A percentile compares a stretch with the other conserved stretches of the same genome.
These are phyloP conservation scores for Chorisops tibialis DNA, from an alignment of 2,888 invertebrate species.

Conservation along the genomic window DNA sequence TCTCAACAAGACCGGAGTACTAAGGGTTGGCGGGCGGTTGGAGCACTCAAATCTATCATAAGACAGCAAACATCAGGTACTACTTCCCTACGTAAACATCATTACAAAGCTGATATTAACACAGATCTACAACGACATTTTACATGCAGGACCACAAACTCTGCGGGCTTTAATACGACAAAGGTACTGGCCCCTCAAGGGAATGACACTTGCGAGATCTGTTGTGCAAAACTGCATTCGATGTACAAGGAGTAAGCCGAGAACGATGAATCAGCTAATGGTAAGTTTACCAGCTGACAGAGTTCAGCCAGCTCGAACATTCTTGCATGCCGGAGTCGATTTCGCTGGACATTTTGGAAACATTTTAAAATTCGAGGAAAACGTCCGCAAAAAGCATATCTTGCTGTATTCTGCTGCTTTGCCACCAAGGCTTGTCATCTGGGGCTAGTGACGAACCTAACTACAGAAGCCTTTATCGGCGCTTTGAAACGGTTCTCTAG, in stretches of 20 bases:
- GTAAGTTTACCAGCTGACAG: conserved; percentile 2
- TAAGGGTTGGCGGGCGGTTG: too few relatives aligned
- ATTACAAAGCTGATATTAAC: too few relatives aligned
- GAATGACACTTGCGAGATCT: not conserved
- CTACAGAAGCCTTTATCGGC: conserved; percentile 16
- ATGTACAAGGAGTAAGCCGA: conserved; percentile 30
- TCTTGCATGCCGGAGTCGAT: conserved; percentile 3
- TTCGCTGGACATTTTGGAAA: conserved; percentile 4
- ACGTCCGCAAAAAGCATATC: conserved; percentile 3
- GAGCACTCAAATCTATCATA: too few relatives aligned
- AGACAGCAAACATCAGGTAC: too few relatives aligned
- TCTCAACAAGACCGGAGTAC: too few relatives aligned
- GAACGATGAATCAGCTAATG: conserved; percentile 8
- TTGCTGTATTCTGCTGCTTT: too few relatives aligned
- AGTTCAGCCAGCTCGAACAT: conserved; percentile 3
- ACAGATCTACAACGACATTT: too few relatives aligned
- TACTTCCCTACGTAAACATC: too few relatives aligned
- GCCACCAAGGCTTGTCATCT: too few relatives aligned
- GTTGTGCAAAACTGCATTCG: conserved; percentile 7
- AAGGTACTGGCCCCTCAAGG: conserved; percentile 18
- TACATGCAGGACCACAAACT: conserved; percentile 12
- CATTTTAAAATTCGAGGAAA: not conserved
- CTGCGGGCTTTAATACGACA: not conserved
- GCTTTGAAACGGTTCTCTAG: conserved; percentile 8
- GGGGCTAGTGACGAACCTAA: too few relatives aligned